Conservation (phyloP, 2,888 invertebrate species). For the Celastrina argiolus region DNA sequence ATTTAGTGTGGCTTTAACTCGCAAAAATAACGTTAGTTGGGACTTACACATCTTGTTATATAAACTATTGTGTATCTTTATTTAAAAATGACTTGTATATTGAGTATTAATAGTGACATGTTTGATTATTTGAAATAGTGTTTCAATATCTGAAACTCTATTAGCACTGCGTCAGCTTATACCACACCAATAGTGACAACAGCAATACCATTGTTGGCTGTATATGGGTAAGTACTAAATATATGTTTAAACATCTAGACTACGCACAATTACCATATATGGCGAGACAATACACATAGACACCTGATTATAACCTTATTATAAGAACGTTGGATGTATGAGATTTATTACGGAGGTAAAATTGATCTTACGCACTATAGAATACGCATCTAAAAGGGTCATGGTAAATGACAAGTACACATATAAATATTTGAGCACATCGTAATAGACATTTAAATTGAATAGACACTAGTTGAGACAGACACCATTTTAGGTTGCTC, state of each 20-base stretch:
- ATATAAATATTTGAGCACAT: constrained; percentile 46
- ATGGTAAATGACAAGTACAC: constrained; percentile 41
- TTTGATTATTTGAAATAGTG: too few relatives aligned
- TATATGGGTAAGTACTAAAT: not conserved
- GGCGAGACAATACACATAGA: constrained; percentile 12
- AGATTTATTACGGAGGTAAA: constrained; percentile 5
- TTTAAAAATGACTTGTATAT: too few relatives aligned
- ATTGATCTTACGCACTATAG: constrained; percentile 38
- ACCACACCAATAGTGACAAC: not conserved
- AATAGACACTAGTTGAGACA: not conserved
- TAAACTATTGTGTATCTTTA: too few relatives aligned
- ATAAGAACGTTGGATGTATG: not conserved
- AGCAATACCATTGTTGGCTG: not conserved
- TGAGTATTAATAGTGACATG: too few relatives aligned
- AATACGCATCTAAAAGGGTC: constrained; percentile 38
- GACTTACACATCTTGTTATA: too few relatives aligned
- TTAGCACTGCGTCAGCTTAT: not conserved
- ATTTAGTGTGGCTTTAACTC: not conserved
- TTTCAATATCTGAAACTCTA: not conserved
- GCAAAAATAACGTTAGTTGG: too few relatives aligned
- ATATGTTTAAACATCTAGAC: constrained; percentile 1
- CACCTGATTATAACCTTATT: not conserved
- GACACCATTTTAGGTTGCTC: not conserved
- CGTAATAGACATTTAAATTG: constrained; percentile 27
- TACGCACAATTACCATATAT: constrained; percentile 17